Base-by-base conservation (phyloP, 2,888 invertebrate species). In the Zaprionus obscuricornis region DNA sequence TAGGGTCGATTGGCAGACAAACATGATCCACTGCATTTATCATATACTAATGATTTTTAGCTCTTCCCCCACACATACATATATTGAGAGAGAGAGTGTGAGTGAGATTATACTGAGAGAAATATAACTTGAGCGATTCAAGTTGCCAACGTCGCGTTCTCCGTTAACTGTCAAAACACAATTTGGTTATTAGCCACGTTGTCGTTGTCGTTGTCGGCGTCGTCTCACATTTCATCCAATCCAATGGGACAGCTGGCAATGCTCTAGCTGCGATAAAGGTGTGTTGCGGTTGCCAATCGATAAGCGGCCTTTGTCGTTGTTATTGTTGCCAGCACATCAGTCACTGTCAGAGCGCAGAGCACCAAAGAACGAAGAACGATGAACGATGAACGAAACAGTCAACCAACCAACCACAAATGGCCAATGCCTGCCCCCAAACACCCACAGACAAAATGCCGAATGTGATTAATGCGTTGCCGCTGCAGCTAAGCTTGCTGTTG, bases 381-480 rank as follows among this genome's bases (percentile, higher is more conserved):
- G n/a, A n/a, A n/a, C n/a, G n/a, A n/a, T n/a, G n/a, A n/a, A n/a
- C n/a, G n/a, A n/a, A n/a, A n/a, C 46, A 26, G 39, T n/a, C 20
- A 51, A 16, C 58, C 56, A 68, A 26, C 79, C 77, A 81, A 75
- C 82, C 78, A 74, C 77, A 83, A 76, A 57, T 57, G 50, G 60
- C 33, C 45, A 76, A 57, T 57, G 50, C 58, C 33, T 43, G 27
- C 50, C 64, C 45, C 22, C 55, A 46, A 46, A 40, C 47, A 34
- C 47, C 26, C 34, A 34, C 14, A 20, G 50, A 49, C 46, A 29
- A 59, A 58, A 43, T 70, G 81, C 76, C 71, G 74, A 73, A 83
- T 81, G 86, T 88, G 89, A 88, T 88, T 88, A 88, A 88, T 88
- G 87, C 83, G 87, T 83, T 86, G 83, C 64, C 71, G 56, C 43